Base-by-base conservation (phyloP, 2,797 vertebrate species). In the Hyperoplus lanceolatus region DNA sequence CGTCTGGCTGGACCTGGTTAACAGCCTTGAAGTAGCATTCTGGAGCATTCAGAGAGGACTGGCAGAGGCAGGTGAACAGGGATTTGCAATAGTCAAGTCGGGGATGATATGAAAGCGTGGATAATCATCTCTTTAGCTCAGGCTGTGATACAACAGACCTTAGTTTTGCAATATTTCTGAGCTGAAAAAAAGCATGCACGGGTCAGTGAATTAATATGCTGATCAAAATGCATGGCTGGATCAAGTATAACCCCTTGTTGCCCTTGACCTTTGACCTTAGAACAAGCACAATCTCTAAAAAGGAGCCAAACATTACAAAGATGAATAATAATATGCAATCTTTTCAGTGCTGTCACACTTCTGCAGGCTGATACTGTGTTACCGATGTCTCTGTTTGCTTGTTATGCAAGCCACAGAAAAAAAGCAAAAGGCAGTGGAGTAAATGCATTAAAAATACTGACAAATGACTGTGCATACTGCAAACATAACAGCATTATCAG, bases 401-500 rank as follows among this genome's bases (percentile, higher is more conserved):
- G 46, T 59, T 58, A 66, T 65, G 38, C 58, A 76, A 81, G 66
- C 70, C 46, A 64, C 59, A 81, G 29, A 62, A 9, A 62, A 29
- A 29, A 73, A 70, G 11, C 21, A 49, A 75, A 62, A 77, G 42
- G 8, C 13, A 72, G 53, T 4, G 57, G 61, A 45, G 42, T 55
- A 73, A 78, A 75, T 51, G 15, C 49, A 64, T 88, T 65, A 56
- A 57, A 73, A 70, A 74, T 42, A 50, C 61, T 71, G 59, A 54
- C 15, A 76, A 68, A 78, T 75, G 12, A 59, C 29, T 49, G 11
- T 48, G 14, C 29, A 65, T 42, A 70, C 29, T 51, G 74, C 42
- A 82, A 79, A 75, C 13, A 55, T 51, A 71, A 67, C 60, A 60
- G 49, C 66, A 74, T 79, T 60, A 79, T 70, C 11, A 54, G 21